Conservation (phyloP, 2,113 vertebrate species). For the Ginglymostoma cirratum region DNA sequence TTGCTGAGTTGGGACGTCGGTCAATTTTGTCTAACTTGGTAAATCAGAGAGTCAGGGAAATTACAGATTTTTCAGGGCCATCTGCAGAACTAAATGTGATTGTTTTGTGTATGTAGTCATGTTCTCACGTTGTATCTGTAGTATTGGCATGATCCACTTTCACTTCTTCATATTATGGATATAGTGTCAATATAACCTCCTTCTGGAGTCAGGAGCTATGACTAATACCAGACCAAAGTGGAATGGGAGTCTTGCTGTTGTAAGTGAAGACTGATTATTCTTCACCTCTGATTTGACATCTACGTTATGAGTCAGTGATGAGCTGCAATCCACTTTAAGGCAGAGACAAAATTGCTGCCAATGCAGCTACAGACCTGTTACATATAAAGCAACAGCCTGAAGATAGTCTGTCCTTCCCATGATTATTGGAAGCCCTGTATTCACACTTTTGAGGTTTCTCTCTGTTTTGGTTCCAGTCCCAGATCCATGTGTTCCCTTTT, state of each 20-base stretch:
- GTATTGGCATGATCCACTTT: not conserved
- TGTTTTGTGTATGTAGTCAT: not conserved
- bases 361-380: not conserved
- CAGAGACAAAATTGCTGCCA: not conserved
- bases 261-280: not conserved
- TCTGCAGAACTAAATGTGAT: too few species aligned
- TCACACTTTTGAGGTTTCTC: not conserved
- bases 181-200: not conserved
- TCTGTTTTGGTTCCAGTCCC: not conserved
- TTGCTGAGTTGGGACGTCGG: not conserved
- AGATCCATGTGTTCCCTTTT: not conserved
- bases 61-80: not conserved
- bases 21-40: not conserved
- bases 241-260: too few species aligned
- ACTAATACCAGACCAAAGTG: too few species aligned
- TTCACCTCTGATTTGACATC: not conserved
- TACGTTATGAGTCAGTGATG: not conserved
- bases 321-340: not conserved
- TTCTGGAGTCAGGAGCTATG: not conserved
- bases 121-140: not conserved
- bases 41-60: not conserved
- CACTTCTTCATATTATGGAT: too few species aligned
- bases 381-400: not conserved
- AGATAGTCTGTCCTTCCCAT: not conserved
- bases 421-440: not conserved